Base-by-base conservation (phyloP, 2,797 vertebrate genomes). In the Orestias chungarensis region DNA sequence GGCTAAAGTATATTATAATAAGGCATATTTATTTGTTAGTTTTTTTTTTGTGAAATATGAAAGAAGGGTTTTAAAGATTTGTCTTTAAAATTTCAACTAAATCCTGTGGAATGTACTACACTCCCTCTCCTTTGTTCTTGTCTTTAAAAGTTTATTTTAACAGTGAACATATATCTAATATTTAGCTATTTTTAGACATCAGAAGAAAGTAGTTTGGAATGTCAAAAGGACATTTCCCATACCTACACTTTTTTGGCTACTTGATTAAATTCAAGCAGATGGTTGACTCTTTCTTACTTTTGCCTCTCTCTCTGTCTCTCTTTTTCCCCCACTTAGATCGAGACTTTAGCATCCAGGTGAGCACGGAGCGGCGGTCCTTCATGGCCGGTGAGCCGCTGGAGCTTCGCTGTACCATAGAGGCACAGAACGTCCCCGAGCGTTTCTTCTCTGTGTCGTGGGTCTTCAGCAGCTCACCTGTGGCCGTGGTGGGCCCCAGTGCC, bases 361-460 rank as follows among this genome's bases (percentile, higher is more conserved):
- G 96, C 84, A 98, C 97, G 0, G 97, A 98, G 82, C 97, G 96
- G 78, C 95, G 97, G 74, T 95, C 94, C 46, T 98, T 97, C 93
- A 96, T 95, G 0, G 95, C 95, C 75, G 97, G 98, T 20, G 98
- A 99, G 90, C 93, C 96, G 0, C 95, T 95, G 84, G 97, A 98
- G 93, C 96, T 99, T 76, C 94, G 96, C 46, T 99, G 98, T 92
- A 95, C 96, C 91, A 95, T 99, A 74, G 97, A 99, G 78, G 97
- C 97, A 0, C 98, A 99, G 93, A 97, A 96, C 0, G 74, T 97
- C 65, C 96, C 95, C 0, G 97, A 99, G 83, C 97, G 98, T 23
- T 96, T 96, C 93, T 99, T 99, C 81, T 97, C 96, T 31, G 96
- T 99, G 91, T 98, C 97, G 86, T 99, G 98, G 98, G 97, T 98